phyloP scores from a whole-genome alignment of 2,797 vertebrate genomes.

The Rhinogobio ventralis region DNA sequence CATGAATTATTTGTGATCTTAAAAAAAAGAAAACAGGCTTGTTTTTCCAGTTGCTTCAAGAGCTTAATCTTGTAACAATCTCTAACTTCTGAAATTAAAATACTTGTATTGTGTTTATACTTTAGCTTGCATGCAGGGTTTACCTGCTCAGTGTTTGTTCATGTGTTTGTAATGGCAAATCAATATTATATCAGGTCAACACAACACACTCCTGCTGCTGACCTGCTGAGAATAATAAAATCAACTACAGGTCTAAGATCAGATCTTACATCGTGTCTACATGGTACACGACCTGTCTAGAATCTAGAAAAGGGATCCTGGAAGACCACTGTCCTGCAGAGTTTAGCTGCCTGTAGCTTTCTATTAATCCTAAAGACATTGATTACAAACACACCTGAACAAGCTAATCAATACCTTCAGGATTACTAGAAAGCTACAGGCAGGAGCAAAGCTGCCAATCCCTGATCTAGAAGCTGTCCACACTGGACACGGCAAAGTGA shows the following conservation, averaged over 20 bases:
- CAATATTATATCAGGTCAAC: slow-evolving; percentile 2
- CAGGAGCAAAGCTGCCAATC: background rate
- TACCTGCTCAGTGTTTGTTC: background rate
- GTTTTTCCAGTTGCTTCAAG: background rate
- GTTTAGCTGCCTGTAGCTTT: background rate
- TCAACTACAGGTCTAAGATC: background rate
- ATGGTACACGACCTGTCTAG: no score
- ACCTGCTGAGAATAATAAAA: background rate
- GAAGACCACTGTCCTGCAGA: background rate
- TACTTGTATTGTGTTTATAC: background rate
- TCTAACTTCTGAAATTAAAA: background rate
- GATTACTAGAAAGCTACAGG: background rate
- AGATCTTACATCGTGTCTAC: no score
- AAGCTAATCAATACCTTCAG: background rate
- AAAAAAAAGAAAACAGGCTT: background rate
- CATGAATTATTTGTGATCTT: background rate
- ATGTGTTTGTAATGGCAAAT: slow-evolving; percentile 1
- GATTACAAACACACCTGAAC: background rate
- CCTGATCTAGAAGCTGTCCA: no score
- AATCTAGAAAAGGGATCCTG: background rate
- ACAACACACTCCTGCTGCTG: background rate
- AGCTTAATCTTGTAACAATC: background rate
- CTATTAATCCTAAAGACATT: background rate
- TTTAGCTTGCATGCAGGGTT: slow-evolving; percentile 20
- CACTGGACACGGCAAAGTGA: no score